Base-by-base conservation (phyloP, 2,888 invertebrate genomes). In the Orthonychiurus folsomi region DNA sequence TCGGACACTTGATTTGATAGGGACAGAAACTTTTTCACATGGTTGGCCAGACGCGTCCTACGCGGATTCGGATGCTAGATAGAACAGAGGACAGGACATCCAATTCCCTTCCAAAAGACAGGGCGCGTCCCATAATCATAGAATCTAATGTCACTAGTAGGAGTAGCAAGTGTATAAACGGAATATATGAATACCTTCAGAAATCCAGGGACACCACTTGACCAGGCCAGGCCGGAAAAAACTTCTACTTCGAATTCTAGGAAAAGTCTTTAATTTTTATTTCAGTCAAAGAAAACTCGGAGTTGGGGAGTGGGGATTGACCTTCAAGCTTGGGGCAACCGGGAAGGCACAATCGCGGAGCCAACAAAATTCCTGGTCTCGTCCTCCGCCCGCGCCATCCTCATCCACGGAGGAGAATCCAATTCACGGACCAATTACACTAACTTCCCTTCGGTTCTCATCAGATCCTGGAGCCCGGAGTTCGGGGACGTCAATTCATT, bases 121-220 rank as follows among this genome's bases (percentile, higher is more conserved):
- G n/a, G 50, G 50, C 15, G 5, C 37, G 37, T 60, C 53, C 64
- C 59, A 65, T 65, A 65, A 65, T 65, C 64, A 60, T 65, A 62
- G 62, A 65, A 62, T 65, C 62, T 65, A 65, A 65, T 65, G 64
- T 62, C 60, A 55, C 50, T 65, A 48, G 61, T 60, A 62, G 61
- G 62, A 50, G 60, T 59, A 65, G 60, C 60, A 65, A 61, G 56
- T 59, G 56, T 58, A 28, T 57, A 58, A 55, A 52, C 50, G 27
- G 50, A 21, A 23, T 56, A 18, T 1, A 20, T 47, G 15, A 9
- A 28, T 37, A 24, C n/a, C 24, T n/a, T 21, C 25, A 58, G n/a
- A 37, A 9, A 37, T 15, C 37, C 15, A 37, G 5, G 37, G 15
- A 9, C 15, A 37, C 37, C n/a, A n/a, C n/a, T n/a, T n/a, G n/a